These are phyloP conservation scores for Serripes groenlandicus DNA, from an alignment of 2,888 invertebrate species.

Conservation along the genomic window DNA sequence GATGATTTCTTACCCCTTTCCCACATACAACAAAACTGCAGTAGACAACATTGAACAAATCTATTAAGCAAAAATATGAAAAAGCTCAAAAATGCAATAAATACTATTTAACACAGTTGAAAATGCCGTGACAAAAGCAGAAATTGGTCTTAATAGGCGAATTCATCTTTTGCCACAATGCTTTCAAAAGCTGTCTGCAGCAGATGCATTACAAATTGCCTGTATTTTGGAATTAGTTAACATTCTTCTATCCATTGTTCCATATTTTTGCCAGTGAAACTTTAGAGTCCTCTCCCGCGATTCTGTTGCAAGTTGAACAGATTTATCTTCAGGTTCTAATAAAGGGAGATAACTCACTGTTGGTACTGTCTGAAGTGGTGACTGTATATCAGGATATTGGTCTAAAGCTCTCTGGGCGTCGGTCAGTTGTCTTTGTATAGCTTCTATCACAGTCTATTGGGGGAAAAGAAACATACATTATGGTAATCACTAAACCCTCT, in stretches of 20 bases:
- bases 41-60: too few relatives aligned
- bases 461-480: background rate
- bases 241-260: too few relatives aligned
- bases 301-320: background rate
- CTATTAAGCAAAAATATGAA: too few relatives aligned
- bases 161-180: background rate
- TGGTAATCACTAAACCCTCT: background rate
- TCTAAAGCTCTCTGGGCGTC: constrained; percentile 56
- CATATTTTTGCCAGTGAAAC: too few relatives aligned
- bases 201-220: background rate
- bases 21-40: too few relatives aligned
- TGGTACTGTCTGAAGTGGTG: constrained; percentile 59
- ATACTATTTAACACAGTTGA: too few relatives aligned
- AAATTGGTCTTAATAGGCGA: background rate
- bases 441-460: constrained; percentile 41
- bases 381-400: constrained; percentile 53
- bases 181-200: background rate
- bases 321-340: background rate
- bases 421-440: constrained; percentile 35
- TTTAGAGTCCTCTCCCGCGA: too few relatives aligned
- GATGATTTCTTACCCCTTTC: too few relatives aligned
- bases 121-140: background rate
- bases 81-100: too few relatives aligned
- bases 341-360: constrained; percentile 52
- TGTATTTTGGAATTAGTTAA: too few relatives aligned